Conservation (phyloP, 2,113 vertebrate genomes). For the Mesembrinibis cayennensis region DNA sequence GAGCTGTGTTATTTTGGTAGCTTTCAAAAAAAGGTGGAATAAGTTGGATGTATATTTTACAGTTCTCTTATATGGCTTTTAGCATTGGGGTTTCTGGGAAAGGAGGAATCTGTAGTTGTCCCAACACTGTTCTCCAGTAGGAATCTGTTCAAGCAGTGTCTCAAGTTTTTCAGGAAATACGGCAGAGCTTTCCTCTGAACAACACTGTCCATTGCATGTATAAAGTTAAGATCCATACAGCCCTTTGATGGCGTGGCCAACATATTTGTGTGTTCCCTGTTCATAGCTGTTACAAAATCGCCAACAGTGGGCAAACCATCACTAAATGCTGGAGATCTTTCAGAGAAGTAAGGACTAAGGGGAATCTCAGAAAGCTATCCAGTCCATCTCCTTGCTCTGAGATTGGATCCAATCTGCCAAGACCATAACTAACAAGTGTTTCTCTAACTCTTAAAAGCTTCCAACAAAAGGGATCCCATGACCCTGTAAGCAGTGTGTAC, state of each 20-base stretch:
- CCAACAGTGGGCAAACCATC: neutral
- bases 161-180: neutral
- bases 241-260: neutral
- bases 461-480: rapidly evolving
- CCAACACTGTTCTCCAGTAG: neutral
- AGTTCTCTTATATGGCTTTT: neutral
- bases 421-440: neutral
- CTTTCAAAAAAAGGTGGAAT: neutral
- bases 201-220: neutral
- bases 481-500: neutral
- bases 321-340: neutral
- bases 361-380: neutral
- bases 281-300: neutral
- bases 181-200: neutral
- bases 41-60: neutral
- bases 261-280: neutral
- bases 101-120: neutral
- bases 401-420: neutral
- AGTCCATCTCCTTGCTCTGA: neutral
- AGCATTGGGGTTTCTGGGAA: neutral
- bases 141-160: neutral
- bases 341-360: neutral
- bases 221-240: neutral
- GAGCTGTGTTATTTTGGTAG: neutral
- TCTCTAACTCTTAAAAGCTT: neutral